Base-by-base conservation (phyloP, 2,888 invertebrate species). In the Amiota mariae region DNA sequence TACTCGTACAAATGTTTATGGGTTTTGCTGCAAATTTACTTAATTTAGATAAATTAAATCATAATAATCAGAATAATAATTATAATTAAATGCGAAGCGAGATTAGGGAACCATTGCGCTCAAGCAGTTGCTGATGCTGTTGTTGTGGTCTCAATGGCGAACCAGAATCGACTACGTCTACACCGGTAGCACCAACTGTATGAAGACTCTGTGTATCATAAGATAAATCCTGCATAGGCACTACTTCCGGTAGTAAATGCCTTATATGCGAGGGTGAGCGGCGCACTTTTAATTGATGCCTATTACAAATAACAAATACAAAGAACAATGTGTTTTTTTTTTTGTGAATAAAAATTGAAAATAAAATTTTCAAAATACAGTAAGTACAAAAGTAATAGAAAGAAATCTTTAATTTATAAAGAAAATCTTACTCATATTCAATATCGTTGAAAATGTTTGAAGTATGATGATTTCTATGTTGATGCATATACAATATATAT, bases 211-310 rank as follows among this genome's bases (percentile, higher is more conserved):
- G 87, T 64, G 88, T 85, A 74, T 89, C 89, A 73, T 87, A 87
- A 78, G 85, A 88, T 18, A 90, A 81, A 80, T 90, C 90, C 80
- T 89, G 89, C 89, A 90, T 88, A 75, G 90, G 90, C 77, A 90
- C 87, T 73, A 89, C 88, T 82, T 90, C 89, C 71, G 89, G 90
- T 76, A 90, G 81, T 76, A 90, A 87, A 77, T 90, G 89, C 71
- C 89, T 85, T 76, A 89, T 89, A 75, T 89, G 90, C 66, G 89
- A 85, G 70, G 90, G 90, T 75, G 90, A 90, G 72, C 89, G 84
- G 12, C 89, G 82, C 75, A 88, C 82, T 84, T 89, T 90, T 75
- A 85, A 89, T 80, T 89, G 89, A 77, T 90, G 89, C 79, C 90
- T 90, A 78, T 74, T 11, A 11, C 11, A 20, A 20, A 75, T 20